Evolutionary conservation across 2,888 invertebrate species (phyloP).

Genomic region (Nomada hirtipes): DNA sequence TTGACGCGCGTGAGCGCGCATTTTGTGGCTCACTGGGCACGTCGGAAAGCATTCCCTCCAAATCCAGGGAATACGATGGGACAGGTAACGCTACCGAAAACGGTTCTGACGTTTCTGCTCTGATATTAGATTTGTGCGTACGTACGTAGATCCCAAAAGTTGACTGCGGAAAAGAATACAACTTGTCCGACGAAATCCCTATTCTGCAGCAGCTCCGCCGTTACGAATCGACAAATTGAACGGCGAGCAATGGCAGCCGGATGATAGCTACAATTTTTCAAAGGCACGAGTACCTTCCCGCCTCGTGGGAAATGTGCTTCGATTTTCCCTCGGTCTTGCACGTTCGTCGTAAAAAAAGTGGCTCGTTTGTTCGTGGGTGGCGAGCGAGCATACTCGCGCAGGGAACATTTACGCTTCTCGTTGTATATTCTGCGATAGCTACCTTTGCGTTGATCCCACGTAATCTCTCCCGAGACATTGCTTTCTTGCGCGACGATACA

Average conservation of each 20-base stretch:
- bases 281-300: slow-evolving; percentile 49
- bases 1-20: slow-evolving; percentile 74
- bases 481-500: too few species aligned
- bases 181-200: slow-evolving; percentile 33
- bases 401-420: slow-evolving; percentile 26
- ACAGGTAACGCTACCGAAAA: slow-evolving; percentile 43
- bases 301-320: slow-evolving; percentile 63
- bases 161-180: background rate
- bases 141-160: slow-evolving; percentile 29
- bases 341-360: slow-evolving; percentile 24
- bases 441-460: slow-evolving; percentile 46
- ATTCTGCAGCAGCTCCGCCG: slow-evolving; percentile 58
- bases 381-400: slow-evolving; percentile 13
- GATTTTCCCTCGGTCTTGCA: slow-evolving; percentile 62
- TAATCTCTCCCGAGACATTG: slow-evolving; percentile 45
- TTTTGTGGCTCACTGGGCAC: slow-evolving; percentile 79
- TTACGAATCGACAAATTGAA: slow-evolving; percentile 75
- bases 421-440: slow-evolving; percentile 51
- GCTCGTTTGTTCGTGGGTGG: slow-evolving; percentile 39
- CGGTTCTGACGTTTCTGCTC: slow-evolving; percentile 2
- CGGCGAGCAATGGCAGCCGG: slow-evolving; percentile 64
- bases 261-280: slow-evolving; percentile 72
- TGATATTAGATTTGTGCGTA: slow-evolving; percentile 38
- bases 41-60: slow-evolving; percentile 63
- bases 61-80: slow-evolving; percentile 39